These are phyloP conservation scores for Lissonota sp. DNA, from an alignment of 2,888 invertebrate genomes.

Conservation along the genomic window DNA sequence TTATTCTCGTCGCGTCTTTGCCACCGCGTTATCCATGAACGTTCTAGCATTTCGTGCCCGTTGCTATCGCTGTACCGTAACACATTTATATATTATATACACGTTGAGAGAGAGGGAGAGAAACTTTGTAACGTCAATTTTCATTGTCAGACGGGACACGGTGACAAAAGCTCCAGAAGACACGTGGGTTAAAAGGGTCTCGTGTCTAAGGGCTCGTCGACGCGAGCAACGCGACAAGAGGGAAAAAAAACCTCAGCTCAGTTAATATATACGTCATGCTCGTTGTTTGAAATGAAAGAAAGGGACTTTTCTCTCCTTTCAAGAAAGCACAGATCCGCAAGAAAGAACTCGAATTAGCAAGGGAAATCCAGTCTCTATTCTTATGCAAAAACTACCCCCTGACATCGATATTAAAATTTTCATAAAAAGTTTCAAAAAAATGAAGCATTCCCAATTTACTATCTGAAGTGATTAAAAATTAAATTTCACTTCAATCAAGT, in stretches of 20 bases:
- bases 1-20: constrained; percentile 61
- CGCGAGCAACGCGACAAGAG: not conserved
- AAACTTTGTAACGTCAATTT: constrained; percentile 40
- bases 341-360: not conserved
- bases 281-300: constrained; percentile 8
- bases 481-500: too few species aligned
- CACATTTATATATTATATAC: constrained; percentile 1
- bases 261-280: not conserved
- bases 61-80: constrained; percentile 3
- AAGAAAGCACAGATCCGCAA: not conserved
- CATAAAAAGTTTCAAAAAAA: too few species aligned
- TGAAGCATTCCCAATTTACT: too few species aligned
- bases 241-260: constrained; percentile 14
- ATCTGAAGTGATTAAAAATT: too few species aligned
- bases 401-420: too few species aligned
- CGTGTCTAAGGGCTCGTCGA: constrained; percentile 6
- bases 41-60: constrained; percentile 37
- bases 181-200: not conserved
- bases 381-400: not conserved
- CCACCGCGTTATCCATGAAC: constrained; percentile 49
- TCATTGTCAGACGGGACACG: constrained; percentile 31
- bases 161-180: constrained; percentile 5
- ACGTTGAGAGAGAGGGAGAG: not conserved
- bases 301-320: not conserved
- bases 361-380: not conserved